phyloP scores from a whole-genome alignment of 2,888 invertebrate species.

The Xanthia togata region DNA sequence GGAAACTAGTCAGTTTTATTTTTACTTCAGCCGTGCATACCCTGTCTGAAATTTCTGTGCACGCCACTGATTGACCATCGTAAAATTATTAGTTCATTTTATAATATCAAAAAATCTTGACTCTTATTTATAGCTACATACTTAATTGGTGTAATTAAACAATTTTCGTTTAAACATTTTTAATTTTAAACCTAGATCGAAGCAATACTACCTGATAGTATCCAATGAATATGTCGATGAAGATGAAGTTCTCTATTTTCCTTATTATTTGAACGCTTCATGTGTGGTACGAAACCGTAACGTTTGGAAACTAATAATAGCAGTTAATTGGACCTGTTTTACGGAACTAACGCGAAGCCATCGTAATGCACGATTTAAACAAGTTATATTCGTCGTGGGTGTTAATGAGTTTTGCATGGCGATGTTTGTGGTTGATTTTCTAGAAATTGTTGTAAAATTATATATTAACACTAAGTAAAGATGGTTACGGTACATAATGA shows the following conservation, averaged over 20 bases:
- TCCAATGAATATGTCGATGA: background rate
- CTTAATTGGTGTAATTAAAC: constrained; percentile 26
- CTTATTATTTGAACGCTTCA: constrained; percentile 36
- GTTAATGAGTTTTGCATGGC: constrained; percentile 28
- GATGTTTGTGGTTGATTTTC: constrained; percentile 9
- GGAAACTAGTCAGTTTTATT: no score
- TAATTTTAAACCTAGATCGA: constrained; percentile 12
- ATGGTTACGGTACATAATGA: background rate
- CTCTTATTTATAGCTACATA: constrained; percentile 12
- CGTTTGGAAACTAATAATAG: constrained; percentile 52
- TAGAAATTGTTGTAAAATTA: constrained; percentile 6
- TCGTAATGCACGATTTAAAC: constrained; percentile 49
- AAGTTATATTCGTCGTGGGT: constrained; percentile 21
- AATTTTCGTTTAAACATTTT: background rate
- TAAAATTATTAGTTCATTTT: constrained; percentile 29
- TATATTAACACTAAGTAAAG: background rate
- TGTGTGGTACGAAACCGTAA: constrained; percentile 17
- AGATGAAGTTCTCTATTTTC: constrained; percentile 44
- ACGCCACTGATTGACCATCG: background rate
- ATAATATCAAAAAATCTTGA: constrained; percentile 3
- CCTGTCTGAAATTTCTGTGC: no score
- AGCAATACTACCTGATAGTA: background rate
- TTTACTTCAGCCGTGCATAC: no score
- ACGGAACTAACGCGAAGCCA: constrained; percentile 52
- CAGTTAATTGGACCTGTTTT: constrained; percentile 57